Evolutionary conservation across 2,888 invertebrate genomes (phyloP).

Genomic region (Hetaerina titia): DNA sequence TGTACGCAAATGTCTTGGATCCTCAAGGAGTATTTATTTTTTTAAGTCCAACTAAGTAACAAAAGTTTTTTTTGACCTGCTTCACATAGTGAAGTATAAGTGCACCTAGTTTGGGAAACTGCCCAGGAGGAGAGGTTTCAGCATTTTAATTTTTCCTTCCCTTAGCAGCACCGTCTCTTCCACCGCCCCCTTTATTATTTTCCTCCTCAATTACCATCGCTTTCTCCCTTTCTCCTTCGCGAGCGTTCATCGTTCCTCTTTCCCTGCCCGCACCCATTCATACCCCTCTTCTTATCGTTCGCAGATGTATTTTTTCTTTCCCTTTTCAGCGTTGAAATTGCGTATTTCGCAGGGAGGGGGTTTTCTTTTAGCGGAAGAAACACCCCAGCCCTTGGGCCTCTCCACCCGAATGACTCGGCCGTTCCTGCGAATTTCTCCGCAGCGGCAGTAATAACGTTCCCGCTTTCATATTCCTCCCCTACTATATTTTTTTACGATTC

Average conservation of each 20-base stretch:
- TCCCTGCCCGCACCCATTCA: neutral
- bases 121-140: too few relatives aligned
- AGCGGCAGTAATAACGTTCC: neutral
- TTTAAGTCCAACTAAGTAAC: too few relatives aligned
- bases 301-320: neutral
- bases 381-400: too few relatives aligned
- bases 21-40: too few relatives aligned
- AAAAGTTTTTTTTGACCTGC: too few relatives aligned
- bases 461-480: neutral
- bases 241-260: neutral
- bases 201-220: neutral
- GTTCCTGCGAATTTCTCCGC: neutral
- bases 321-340: neutral
- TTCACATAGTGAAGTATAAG: too few relatives aligned
- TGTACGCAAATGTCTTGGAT: too few relatives aligned
- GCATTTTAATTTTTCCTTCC: too few relatives aligned
- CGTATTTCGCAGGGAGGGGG: neutral
- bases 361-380: neutral
- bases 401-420: neutral
- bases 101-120: too few relatives aligned
- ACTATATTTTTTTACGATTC: neutral
- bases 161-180: too few relatives aligned
- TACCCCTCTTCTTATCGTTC: neutral
- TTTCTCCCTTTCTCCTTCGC: neutral
- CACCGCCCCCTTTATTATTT: too few relatives aligned